These are phyloP conservation scores for Phortica variegata DNA, from an alignment of 1,140 invertebrate species.

Conservation along the genomic window DNA sequence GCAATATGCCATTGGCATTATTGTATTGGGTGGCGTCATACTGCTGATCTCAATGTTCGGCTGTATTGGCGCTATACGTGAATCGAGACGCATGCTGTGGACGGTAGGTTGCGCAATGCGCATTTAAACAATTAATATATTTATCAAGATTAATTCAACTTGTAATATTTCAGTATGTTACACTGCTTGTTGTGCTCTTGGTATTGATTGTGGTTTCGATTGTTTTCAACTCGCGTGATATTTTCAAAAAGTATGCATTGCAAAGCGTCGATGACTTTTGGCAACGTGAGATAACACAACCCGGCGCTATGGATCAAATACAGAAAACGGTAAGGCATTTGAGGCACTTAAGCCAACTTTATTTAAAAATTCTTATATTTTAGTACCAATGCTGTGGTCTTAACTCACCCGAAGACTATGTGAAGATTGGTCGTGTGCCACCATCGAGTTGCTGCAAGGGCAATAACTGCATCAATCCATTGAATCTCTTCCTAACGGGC, in stretches of 20 bases:
- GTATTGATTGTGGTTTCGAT: constrained; percentile 32
- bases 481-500: constrained; percentile 56
- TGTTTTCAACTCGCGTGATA: constrained; percentile 25
- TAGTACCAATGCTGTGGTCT: constrained; percentile 70
- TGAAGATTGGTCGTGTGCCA: constrained; percentile 31
- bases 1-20: constrained; percentile 62
- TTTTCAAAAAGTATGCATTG: constrained; percentile 39
- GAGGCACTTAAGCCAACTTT: not conserved
- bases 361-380: constrained; percentile 19
- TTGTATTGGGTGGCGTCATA: constrained; percentile 71
- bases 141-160: not conserved
- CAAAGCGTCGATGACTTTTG: constrained; percentile 33
- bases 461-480: constrained; percentile 37
- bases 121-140: constrained; percentile 3
- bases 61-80: constrained; percentile 79
- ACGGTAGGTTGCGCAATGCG: constrained; percentile 62
- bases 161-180: constrained; percentile 29
- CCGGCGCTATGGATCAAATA: constrained; percentile 40
- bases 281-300: constrained; percentile 28
- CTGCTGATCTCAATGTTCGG: constrained; percentile 79
- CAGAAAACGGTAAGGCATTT: constrained; percentile 29
- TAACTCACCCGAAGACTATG: constrained; percentile 57
- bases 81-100: constrained; percentile 78
- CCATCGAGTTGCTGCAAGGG: constrained; percentile 57
- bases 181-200: constrained; percentile 33